Evolutionary conservation across 2,113 vertebrate genomes (phyloP).

Genomic region (Semicossyphus pulcher): DNA sequence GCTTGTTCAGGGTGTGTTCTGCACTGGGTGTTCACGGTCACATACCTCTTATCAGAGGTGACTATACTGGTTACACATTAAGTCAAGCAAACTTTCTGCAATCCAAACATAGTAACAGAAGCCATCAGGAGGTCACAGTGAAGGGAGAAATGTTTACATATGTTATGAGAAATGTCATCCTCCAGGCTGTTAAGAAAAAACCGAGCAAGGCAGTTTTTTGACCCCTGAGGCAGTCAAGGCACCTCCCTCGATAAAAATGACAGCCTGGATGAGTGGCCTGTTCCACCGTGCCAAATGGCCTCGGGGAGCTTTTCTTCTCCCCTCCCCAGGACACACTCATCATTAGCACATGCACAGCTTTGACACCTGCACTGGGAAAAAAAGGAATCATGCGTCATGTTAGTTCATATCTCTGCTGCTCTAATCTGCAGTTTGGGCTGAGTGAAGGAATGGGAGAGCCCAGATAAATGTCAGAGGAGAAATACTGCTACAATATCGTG

Average conservation of each 20-base stretch:
- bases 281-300: constrained; percentile 42
- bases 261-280: constrained; percentile 43
- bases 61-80: constrained; percentile 36
- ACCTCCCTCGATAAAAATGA: constrained; percentile 41
- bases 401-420: constrained; percentile 67
- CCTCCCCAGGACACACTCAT: constrained; percentile 61
- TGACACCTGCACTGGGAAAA: constrained; percentile 74
- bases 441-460: constrained; percentile 36
- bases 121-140: constrained; percentile 1
- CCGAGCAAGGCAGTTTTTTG: constrained; percentile 18
- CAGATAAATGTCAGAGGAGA: constrained; percentile 67
- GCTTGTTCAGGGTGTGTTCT: not conserved
- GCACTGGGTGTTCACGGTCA: not conserved
- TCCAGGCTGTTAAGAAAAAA: constrained; percentile 1
- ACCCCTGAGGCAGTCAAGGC: constrained; percentile 21
- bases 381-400: constrained; percentile 67
- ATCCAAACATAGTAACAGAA: constrained; percentile 16
- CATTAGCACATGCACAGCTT: constrained; percentile 64
- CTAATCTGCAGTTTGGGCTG: constrained; percentile 42
- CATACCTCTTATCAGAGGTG: constrained; percentile 12
- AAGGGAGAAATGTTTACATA: not conserved
- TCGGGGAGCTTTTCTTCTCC: constrained; percentile 39
- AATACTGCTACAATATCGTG: constrained; percentile 63
- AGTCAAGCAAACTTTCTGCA: constrained; percentile 20
- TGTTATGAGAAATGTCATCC: constrained; percentile 8